Evolutionary conservation across 2,888 invertebrate species (phyloP).

Genomic region (Sinhomidia bicolor): DNA sequence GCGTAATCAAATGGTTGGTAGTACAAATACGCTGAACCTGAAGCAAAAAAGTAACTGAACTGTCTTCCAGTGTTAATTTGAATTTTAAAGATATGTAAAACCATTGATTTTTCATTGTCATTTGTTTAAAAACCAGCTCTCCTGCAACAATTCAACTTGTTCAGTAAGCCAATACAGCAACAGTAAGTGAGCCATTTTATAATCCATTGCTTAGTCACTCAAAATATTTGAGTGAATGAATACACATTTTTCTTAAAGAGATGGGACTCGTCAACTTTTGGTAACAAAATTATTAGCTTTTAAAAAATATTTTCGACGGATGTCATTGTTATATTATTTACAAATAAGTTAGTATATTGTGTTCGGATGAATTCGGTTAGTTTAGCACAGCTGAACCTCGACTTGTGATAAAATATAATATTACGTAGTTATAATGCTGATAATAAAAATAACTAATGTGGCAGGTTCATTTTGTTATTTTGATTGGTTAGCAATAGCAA

Average conservation of each 20-base stretch:
- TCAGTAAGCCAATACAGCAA: neutral
- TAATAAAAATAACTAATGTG: conserved; percentile 11
- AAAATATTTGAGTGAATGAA: neutral
- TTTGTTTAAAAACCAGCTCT: neutral
- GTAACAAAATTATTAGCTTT: neutral
- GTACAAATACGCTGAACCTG: neutral
- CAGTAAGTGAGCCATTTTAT: neutral
- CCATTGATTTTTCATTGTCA: neutral
- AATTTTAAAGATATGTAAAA: conserved; percentile 31
- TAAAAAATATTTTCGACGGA: neutral
- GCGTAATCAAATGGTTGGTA: neutral
- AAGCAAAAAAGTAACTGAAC: neutral
- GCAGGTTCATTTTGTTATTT: conserved; percentile 32
- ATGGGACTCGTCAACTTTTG: neutral
- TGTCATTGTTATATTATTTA: neutral
- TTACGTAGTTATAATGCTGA: neutral
- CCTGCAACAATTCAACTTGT: neutral
- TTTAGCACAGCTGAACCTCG: conserved; percentile 16
- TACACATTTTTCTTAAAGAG: neutral
- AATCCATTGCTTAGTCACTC: neutral
- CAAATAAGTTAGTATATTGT: neutral
- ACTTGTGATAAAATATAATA: neutral
- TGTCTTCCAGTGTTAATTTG: neutral
- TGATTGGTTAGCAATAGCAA: conserved; percentile 14
- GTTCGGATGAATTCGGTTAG: neutral